phyloP scores from a whole-genome alignment of 2,888 invertebrate genomes.

The Nasonia oneida region DNA sequence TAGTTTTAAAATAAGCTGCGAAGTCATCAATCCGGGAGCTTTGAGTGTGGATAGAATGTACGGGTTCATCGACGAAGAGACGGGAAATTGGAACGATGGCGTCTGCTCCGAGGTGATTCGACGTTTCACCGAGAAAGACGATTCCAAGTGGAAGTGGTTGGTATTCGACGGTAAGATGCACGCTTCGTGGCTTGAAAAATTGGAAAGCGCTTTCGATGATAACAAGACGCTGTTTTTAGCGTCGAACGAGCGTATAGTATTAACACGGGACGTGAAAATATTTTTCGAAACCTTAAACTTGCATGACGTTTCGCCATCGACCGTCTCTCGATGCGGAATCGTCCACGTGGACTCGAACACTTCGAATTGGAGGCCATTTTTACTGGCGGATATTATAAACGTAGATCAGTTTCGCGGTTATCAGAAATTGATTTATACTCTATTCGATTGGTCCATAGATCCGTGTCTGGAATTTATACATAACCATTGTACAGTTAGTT shows the following conservation, averaged over 20 bases:
- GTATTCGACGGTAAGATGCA: constrained; percentile 84
- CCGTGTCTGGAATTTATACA: constrained; percentile 81
- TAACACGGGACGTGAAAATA: constrained; percentile 80
- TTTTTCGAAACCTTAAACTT: constrained; percentile 84
- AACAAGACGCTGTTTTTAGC: constrained; percentile 81
- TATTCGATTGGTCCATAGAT: constrained; percentile 82
- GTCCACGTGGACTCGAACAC: constrained; percentile 82
- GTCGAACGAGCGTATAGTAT: constrained; percentile 82
- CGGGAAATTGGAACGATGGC: constrained; percentile 81
- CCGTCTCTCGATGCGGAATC: constrained; percentile 84
- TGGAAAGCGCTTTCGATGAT: constrained; percentile 82
- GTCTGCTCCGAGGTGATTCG: constrained; percentile 79
- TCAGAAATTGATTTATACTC: constrained; percentile 69
- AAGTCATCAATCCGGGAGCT: constrained; percentile 82
- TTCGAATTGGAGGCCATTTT: constrained; percentile 81
- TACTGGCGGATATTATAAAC: constrained; percentile 70
- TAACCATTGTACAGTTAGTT: constrained; percentile 78
- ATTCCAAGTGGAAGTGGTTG: constrained; percentile 81
- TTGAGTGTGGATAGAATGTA: constrained; percentile 82
- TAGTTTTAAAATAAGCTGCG: constrained; percentile 73
- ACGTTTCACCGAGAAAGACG: constrained; percentile 78
- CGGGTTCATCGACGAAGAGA: constrained; percentile 81
- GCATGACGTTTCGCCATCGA: constrained; percentile 81
- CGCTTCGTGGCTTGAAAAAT: constrained; percentile 82
- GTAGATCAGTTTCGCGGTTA: constrained; percentile 68